Evolutionary conservation across 1,140 invertebrate genomes (phyloP), one percentile per base, ranked within the genome.

Genomic region (Drosophila lini): DNA sequence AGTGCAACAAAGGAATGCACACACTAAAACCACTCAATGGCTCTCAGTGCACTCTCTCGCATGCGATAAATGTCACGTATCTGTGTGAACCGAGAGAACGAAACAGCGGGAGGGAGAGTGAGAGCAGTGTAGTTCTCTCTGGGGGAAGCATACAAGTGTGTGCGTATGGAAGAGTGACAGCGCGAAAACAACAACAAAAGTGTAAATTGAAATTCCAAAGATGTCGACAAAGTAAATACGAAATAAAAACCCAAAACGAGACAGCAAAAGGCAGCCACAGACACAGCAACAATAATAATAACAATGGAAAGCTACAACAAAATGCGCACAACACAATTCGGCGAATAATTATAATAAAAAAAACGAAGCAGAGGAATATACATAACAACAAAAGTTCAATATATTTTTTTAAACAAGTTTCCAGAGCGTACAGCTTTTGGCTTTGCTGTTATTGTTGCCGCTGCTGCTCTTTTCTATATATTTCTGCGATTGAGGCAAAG

Each of bases 131-230:
- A 3, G 6, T 31, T 36, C 36, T 68, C 45, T 36, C 36, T 41
- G n/a, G 38, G 38, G 2, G 28, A 22, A 16, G 61, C 8, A 32
- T 38, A 57, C 28, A 25, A 44, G 25, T n/a, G 63, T 22, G 61
- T 50, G 67, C 31, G 63, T 59, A 48, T 34, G 59, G 3, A 44
- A 64, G 55, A 69, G 63, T 62, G 71, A 79, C 67, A 73, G 69
- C 56, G 65, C 50, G 53, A 61, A 79, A 55, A 38, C 52, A 55
- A 38, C 34, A 88, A 88, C 83, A 88, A 91, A 85, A 79, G 88
- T 91, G 88, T 91, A 86, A 91, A 91, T 91, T 91, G 88, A 88
- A 91, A 91, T 91, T 91, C 88, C 88, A 91, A 84, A 86, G 82
- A 83, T 82, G 86, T 90, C 82, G 80, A 83, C 83, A 90, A 90